Evolutionary conservation across 2,113 vertebrate genomes (phyloP).

Genomic region (Microcebus murinus): DNA sequence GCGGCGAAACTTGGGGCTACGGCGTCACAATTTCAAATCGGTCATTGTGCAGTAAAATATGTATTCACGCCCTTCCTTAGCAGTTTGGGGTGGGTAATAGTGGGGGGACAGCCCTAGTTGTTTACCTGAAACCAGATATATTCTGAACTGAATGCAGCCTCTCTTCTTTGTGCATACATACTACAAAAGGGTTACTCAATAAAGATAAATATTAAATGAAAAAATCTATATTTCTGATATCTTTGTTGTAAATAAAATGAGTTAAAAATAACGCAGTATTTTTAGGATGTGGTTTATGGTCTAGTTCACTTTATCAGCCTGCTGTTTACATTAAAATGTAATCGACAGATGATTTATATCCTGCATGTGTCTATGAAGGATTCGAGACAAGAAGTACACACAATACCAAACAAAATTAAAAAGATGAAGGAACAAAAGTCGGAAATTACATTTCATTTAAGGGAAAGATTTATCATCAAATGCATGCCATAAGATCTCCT

Average conservation of each 20-base stretch:
- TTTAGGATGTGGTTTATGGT: neutral
- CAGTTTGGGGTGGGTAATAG: neutral
- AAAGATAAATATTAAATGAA: neutral
- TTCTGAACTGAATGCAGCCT: neutral
- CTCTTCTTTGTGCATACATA: neutral
- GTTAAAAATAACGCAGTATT: neutral
- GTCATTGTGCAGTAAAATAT: neutral
- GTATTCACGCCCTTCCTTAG: neutral
- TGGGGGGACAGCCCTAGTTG: no score
- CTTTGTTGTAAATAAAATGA: neutral
- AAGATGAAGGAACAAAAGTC: neutral
- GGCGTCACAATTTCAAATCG: neutral
- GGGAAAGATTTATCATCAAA: neutral
- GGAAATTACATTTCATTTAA: neutral
- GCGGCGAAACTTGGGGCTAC: no score
- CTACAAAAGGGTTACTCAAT: neutral
- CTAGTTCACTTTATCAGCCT: neutral
- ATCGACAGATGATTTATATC: neutral
- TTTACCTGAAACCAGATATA: neutral
- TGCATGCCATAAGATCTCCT: accelerated
- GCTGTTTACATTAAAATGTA: neutral
- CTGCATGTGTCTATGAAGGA: neutral
- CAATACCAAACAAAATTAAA: neutral
- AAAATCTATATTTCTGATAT: neutral
- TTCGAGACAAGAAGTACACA: neutral